Percentiles rank a stretch among this genome's conserved stretches.
Evolutionary conservation across 1,140 invertebrate species (phyloP).

Genomic region (Neuroterus valhalla): DNA sequence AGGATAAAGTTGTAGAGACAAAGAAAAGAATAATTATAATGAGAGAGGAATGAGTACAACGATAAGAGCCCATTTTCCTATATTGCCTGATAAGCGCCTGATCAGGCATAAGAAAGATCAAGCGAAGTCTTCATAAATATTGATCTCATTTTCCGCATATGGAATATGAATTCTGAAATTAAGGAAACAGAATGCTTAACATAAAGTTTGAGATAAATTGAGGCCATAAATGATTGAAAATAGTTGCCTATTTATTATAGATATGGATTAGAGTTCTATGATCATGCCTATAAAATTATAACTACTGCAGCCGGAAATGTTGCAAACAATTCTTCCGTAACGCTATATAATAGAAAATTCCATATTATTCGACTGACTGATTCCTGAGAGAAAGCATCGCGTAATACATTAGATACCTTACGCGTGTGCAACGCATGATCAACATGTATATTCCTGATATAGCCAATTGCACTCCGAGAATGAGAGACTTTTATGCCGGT

Average conservation of each 20-base stretch:
- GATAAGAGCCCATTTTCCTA: no score
- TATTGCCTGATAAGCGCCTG: no score
- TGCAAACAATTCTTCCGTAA: conserved; percentile 29
- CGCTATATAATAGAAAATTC: conserved; percentile 29
- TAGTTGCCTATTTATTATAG: not conserved
- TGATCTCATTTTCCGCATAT: no score
- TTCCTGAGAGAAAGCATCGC: conserved; percentile 22
- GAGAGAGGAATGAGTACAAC: no score
- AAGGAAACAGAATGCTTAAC: no score
- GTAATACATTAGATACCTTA: conserved; percentile 17
- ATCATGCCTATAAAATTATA: conserved; percentile 19
- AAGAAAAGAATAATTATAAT: no score
- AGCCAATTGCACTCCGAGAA: conserved; percentile 3
- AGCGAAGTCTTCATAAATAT: no score
- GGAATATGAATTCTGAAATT: no score
- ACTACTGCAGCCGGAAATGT: conserved; percentile 27
- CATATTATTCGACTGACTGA: conserved; percentile 28
- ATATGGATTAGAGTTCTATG: conserved; percentile 19
- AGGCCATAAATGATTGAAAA: not conserved
- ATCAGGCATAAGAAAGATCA: no score
- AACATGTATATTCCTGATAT: not conserved
- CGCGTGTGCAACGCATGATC: not conserved
- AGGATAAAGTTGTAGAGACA: no score
- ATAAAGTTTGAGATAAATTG: no score
- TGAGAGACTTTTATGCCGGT: conserved; percentile 6